Evolutionary conservation across 2,113 vertebrate genomes (phyloP).

Genomic region (Ceyx margarethae): DNA sequence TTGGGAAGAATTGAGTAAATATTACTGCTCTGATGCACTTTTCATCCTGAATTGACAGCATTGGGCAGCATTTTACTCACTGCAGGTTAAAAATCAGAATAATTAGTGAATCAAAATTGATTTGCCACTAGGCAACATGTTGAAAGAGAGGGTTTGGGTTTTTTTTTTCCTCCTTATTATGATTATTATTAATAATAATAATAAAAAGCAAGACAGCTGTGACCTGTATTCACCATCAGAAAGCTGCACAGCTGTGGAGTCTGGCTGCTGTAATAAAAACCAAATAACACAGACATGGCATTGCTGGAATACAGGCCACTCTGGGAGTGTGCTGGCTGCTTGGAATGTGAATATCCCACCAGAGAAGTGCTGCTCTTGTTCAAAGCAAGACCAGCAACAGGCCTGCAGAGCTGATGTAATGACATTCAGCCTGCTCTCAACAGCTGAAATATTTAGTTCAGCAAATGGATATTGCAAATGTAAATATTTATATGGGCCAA

Average conservation of each 20-base stretch:
- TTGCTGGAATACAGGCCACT: slow-evolving; percentile 57
- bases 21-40: neutral
- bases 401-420: slow-evolving; percentile 19
- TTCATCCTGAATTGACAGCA: neutral
- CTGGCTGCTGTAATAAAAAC: slow-evolving; percentile 61
- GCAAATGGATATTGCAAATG: slow-evolving; percentile 61
- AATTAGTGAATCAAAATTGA: slow-evolving; percentile 33
- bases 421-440: slow-evolving; percentile 51
- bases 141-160: too few relatives aligned
- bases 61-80: neutral
- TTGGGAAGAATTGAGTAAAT: neutral
- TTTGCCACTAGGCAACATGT: slow-evolving; percentile 17
- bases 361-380: slow-evolving; percentile 59
- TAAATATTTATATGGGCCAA: slow-evolving; percentile 71
- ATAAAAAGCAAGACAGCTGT: slow-evolving; percentile 55
- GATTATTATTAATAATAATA: neutral
- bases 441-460: slow-evolving; percentile 57
- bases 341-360: slow-evolving; percentile 36
- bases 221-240: slow-evolving; percentile 49
- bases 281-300: slow-evolving; percentile 48
- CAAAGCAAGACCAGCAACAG: slow-evolving; percentile 55
- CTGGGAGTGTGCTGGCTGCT: slow-evolving; percentile 37
- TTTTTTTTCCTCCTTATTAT: slow-evolving; percentile 8
- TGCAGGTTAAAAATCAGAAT: neutral
- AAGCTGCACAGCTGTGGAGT: slow-evolving; percentile 70